phyloP scores from a whole-genome alignment of 1,140 invertebrate genomes.

The Brachystomella parvula region DNA sequence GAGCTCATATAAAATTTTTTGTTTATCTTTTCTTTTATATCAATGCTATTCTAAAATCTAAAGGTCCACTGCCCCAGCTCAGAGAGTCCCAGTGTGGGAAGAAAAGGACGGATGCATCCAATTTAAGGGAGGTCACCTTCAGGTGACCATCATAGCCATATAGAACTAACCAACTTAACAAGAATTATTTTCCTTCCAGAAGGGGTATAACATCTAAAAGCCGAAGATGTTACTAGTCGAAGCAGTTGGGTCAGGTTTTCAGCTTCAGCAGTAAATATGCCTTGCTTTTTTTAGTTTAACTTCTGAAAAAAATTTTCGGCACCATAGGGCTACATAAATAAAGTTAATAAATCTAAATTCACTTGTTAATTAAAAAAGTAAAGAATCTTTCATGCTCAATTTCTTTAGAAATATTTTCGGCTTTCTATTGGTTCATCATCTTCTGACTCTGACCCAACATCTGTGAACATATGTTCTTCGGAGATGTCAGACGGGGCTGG shows the following conservation, averaged over 20 bases:
- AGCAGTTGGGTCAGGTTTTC: not conserved
- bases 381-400: not conserved
- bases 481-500: slow-evolving; percentile 12
- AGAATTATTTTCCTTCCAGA: no score
- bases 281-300: not conserved
- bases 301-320: not conserved
- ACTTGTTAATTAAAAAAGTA: not conserved
- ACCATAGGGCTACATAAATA: not conserved
- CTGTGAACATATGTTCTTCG: not conserved
- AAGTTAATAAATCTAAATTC: not conserved
- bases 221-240: not conserved
- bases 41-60: no score
- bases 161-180: no score
- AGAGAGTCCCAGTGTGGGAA: no score
- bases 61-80: no score
- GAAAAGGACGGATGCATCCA: no score
- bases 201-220: no score
- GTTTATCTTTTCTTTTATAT: no score
- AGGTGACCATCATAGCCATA: no score
- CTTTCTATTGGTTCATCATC: not conserved
- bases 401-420: not conserved
- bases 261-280: not conserved
- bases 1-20: no score
- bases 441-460: not conserved
- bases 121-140: no score